A percentile compares a stretch with the other conserved stretches of the same genome.
Evolutionary conservation across 2,888 invertebrate species (phyloP).

Genomic region (Polymixis lichenea): DNA sequence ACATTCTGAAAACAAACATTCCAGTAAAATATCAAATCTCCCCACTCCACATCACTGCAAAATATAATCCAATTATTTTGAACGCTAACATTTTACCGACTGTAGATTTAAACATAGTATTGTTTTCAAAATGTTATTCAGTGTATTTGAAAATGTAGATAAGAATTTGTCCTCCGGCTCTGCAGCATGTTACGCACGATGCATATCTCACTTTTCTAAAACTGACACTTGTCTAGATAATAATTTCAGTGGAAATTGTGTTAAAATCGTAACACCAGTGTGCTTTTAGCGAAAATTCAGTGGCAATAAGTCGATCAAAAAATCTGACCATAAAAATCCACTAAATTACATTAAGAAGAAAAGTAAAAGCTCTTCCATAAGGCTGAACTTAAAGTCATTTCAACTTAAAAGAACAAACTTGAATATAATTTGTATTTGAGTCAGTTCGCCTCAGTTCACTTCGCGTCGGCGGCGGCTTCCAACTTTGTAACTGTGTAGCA

Average conservation of each 20-base stretch:
- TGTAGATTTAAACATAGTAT: constrained; percentile 50
- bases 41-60: constrained; percentile 40
- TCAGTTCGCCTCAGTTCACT: constrained; percentile 75
- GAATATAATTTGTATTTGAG: constrained; percentile 74
- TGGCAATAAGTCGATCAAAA: constrained; percentile 46
- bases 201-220: constrained; percentile 41
- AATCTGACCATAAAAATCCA: constrained; percentile 50
- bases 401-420: constrained; percentile 72
- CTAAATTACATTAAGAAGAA: constrained; percentile 60
- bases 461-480: constrained; percentile 68
- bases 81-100: constrained; percentile 42
- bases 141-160: constrained; percentile 52
- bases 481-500: constrained; percentile 82
- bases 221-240: constrained; percentile 45
- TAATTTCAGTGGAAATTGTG: constrained; percentile 12
- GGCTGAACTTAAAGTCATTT: constrained; percentile 66
- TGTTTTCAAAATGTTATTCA: constrained; percentile 59
- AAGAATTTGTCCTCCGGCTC: constrained; percentile 44
- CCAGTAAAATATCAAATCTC: constrained; percentile 48
- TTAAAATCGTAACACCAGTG: constrained; percentile 10
- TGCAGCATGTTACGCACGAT: constrained; percentile 37
- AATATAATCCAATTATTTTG: constrained; percentile 55
- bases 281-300: constrained; percentile 25
- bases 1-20: constrained; percentile 54
- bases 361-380: constrained; percentile 62